phyloP scores from a whole-genome alignment of 2,797 vertebrate genomes.

The Hydrocynus forskahlii region DNA sequence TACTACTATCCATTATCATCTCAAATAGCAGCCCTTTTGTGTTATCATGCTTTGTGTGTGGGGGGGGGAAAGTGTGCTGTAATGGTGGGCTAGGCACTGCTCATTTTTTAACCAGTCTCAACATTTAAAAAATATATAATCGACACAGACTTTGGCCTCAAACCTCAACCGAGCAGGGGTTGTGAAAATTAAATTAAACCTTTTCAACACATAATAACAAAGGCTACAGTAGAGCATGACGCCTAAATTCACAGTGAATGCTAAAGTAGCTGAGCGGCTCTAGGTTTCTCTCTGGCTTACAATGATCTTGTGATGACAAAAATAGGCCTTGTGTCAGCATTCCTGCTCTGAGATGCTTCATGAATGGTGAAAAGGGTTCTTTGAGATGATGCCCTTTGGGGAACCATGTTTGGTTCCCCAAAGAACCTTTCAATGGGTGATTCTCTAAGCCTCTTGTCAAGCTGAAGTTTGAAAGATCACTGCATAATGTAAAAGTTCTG shows the following conservation, averaged over 20 bases:
- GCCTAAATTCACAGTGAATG: neutral
- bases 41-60: neutral
- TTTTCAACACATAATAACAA: neutral
- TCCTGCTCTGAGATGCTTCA: neutral
- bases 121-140: neutral
- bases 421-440: no score
- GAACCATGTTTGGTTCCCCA: no score
- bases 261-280: neutral
- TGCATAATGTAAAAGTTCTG: no score
- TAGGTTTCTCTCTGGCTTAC: neutral
- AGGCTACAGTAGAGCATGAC: neutral
- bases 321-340: neutral
- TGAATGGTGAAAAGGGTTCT: neutral
- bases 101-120: neutral
- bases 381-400: no score
- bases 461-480: no score
- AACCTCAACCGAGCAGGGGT: neutral
- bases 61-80: neutral
- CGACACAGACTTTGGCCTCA: neutral
- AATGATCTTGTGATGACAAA: neutral
- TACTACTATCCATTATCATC: slow-evolving; percentile 4
- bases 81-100: neutral
- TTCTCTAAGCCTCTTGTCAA: no score
- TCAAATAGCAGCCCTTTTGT: neutral
- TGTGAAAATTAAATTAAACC: slow-evolving; percentile 17